Percentiles rank a stretch among this genome's conserved stretches.
Evolutionary conservation across 2,113 vertebrate species (phyloP).

Genomic region (Lamprologus lemairii): DNA sequence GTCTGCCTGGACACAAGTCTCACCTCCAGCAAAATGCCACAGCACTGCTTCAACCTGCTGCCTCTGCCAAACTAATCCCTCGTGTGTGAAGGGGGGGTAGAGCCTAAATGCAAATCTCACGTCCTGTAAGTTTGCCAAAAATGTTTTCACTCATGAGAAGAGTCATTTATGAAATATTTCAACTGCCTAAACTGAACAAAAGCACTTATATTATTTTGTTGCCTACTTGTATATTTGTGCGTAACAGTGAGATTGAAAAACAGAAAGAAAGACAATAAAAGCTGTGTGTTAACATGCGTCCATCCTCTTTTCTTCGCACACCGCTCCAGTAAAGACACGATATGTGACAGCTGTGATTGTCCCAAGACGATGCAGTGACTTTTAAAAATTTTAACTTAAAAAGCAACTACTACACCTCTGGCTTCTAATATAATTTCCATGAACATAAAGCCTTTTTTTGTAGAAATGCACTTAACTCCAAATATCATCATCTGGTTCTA

Average conservation of each 20-base stretch:
- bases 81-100: slow-evolving; percentile 22
- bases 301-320: background rate
- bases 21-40: slow-evolving; percentile 37
- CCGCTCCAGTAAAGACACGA: background rate
- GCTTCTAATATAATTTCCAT: slow-evolving; percentile 30
- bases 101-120: slow-evolving; percentile 30
- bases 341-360: slow-evolving; percentile 16
- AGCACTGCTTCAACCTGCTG: slow-evolving; percentile 40
- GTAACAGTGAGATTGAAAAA: background rate
- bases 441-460: slow-evolving; percentile 21
- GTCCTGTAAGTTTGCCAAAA: slow-evolving; percentile 7
- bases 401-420: slow-evolving; percentile 25
- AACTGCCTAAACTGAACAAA: background rate
- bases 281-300: background rate
- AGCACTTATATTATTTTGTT: background rate
- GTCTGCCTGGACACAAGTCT: slow-evolving; percentile 14
- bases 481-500: slow-evolving; percentile 54
- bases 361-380: background rate
- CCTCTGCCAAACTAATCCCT: slow-evolving; percentile 31
- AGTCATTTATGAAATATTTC: background rate
- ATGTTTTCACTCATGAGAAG: background rate
- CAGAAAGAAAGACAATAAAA: background rate
- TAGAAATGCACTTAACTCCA: slow-evolving; percentile 22
- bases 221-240: background rate
- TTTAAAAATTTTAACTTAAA: slow-evolving; percentile 9